Percentiles rank a stretch among this genome's conserved stretches.
Conservation (phyloP, 1,140 invertebrate genomes). For the Macrostomum lignano region DNA sequence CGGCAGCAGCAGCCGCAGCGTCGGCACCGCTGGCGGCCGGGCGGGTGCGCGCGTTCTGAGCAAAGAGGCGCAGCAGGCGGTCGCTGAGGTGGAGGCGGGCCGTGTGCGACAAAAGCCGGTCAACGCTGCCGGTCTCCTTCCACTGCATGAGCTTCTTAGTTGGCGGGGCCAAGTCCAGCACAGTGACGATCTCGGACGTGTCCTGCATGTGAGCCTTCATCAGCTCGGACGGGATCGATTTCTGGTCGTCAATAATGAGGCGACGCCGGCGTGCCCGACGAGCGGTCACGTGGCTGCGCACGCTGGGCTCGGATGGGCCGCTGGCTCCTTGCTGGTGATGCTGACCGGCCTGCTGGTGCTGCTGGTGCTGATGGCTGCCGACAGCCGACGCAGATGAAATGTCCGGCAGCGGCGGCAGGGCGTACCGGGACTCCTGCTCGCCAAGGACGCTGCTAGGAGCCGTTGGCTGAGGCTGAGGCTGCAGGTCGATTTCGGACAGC, state of each 20-base stretch:
- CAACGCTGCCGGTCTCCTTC: constrained; percentile 79
- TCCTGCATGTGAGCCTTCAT: constrained; percentile 96
- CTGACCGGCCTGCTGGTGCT: not conserved
- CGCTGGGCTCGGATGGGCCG: no score
- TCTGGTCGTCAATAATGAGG: constrained; percentile 88
- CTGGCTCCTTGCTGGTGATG: not conserved
- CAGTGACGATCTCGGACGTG: constrained; percentile 82
- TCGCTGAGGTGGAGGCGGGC: constrained; percentile 47
- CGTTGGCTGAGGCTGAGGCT: no score
- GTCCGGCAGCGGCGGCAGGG: not conserved
- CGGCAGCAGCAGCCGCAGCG: no score
- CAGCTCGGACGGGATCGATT: constrained; percentile 92
- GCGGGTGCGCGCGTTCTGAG: no score
- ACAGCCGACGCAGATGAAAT: not conserved
- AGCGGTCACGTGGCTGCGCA: no score
- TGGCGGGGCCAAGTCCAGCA: constrained; percentile 84
- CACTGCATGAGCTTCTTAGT: constrained; percentile 89
- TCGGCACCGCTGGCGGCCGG: no score
- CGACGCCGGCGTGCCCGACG: constrained; percentile 35
- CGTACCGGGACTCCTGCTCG: not conserved
- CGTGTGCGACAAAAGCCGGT: constrained; percentile 70
- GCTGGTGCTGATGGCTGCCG: not conserved
- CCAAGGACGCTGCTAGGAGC: not conserved
- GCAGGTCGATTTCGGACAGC: no score
- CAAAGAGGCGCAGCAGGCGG: no score